Evolutionary conservation across 2,797 vertebrate genomes (phyloP), one percentile per base, ranked within the genome.

Genomic region (Sternotherus odoratus): DNA sequence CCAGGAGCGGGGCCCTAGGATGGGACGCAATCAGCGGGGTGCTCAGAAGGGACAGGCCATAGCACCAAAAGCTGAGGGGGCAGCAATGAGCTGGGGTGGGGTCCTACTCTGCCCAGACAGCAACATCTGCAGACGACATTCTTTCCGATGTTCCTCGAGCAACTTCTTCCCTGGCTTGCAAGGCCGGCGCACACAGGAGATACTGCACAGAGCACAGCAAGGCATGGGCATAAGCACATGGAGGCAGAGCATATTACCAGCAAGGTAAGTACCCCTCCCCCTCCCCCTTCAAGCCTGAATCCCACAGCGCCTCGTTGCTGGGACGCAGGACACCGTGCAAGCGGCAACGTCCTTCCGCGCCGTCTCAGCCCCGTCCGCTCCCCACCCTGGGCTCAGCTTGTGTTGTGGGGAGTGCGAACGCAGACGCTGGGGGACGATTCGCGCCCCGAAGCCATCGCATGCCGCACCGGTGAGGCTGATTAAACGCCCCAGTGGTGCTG

Each of bases 201-300:
- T 63, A 82, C 78, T 63, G 33, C 49, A 78, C 36, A 60, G 49
- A 33, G 79, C 79, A 36, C 56, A 78, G 63, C 77, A 88, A 39
- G n/a, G n/a, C n/a, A n/a, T n/a, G n/a, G n/a, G n/a, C n/a, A n/a
- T n/a, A n/a, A 79, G 84, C 86, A 66, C 69, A 23, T 21, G 53
- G 15, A 78, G 49, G 43, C 0, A 0, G 51, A 69, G 46, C 77
- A 33, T 0, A 0, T 26, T 4, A 1, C 36, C 83, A 83, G 50
- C 66, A 43, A 63, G 43, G 43, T 26, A 74, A 50, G 48, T 0
- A 0, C 17, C 8, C 15, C 33, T 56, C n/a, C 60, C 60, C 60
- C 36, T 23, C 36, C 23, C 5, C 39, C 39, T 72, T 43, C 39
- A 13, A 12, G 21, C 39, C 39, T 39, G 69, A 72, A 26, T 39